A percentile compares a stretch with the other conserved stretches of the same genome.
Evolutionary conservation across 2,888 invertebrate genomes (phyloP).

Genomic region (Brenthis daphne): DNA sequence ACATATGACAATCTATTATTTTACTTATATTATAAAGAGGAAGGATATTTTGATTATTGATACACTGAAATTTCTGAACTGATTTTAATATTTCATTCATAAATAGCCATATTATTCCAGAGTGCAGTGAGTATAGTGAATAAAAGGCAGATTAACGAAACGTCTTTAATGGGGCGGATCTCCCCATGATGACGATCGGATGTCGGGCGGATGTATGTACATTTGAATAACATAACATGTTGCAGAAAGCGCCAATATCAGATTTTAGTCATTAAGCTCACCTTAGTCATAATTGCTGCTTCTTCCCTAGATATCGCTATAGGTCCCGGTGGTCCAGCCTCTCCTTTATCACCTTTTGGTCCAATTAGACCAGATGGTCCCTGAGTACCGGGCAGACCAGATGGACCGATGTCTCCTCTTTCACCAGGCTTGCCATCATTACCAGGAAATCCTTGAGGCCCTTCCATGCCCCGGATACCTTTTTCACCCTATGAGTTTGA

Average conservation of each 20-base stretch:
- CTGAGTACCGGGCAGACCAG: conserved; percentile 86
- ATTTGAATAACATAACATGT: too few species aligned
- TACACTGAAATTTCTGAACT: too few species aligned
- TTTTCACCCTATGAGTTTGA: conserved; percentile 78
- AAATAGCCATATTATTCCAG: too few species aligned
- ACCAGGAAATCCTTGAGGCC: conserved; percentile 85
- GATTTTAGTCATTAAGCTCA: conserved; percentile 38
- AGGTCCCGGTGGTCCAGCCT: conserved; percentile 87
- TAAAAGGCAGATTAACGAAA: background rate
- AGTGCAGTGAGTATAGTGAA: too few species aligned
- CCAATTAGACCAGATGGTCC: conserved; percentile 86
- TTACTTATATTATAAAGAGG: too few species aligned
- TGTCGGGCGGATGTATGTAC: too few species aligned
- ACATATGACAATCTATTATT: too few species aligned
- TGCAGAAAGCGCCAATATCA: too few species aligned
- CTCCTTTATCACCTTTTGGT: conserved; percentile 86
- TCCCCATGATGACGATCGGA: too few species aligned
- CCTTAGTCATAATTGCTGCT: conserved; percentile 83
- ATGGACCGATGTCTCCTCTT: conserved; percentile 86
- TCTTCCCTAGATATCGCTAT: conserved; percentile 83
- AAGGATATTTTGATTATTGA: too few species aligned
- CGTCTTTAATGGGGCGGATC: too few species aligned
- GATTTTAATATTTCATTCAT: too few species aligned
- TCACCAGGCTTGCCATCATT: conserved; percentile 85
- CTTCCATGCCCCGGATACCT: conserved; percentile 85